phyloP scores from a whole-genome alignment of 1,140 invertebrate species.

The Musca vetustissima region DNA sequence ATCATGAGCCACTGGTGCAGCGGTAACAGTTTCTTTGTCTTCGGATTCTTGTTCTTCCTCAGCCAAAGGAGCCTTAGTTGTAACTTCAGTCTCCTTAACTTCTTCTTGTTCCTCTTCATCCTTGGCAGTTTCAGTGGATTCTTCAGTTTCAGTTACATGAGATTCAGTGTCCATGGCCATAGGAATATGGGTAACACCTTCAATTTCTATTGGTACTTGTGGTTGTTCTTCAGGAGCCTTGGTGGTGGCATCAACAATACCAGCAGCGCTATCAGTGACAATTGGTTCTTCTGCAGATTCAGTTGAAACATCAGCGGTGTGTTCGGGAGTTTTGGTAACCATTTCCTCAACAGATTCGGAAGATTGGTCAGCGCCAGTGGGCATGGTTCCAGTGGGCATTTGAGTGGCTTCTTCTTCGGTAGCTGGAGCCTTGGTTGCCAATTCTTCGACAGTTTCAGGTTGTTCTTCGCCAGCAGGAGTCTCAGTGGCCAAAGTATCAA shows the following conservation, averaged over 20 bases:
- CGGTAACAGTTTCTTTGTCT: too few relatives aligned
- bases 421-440: slow-evolving; percentile 13
- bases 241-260: neutral
- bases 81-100: slow-evolving; percentile 15
- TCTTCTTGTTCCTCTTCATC: slow-evolving; percentile 25
- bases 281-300: neutral
- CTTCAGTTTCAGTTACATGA: neutral
- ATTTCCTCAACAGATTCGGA: slow-evolving; percentile 21
- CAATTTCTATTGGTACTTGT: neutral
- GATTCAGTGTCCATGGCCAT: neutral
- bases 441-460: neutral
- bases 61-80: slow-evolving; percentile 4
- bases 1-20: slow-evolving; percentile 14
- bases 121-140: neutral
- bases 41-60: slow-evolving; percentile 26
- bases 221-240: neutral
- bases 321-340: neutral
- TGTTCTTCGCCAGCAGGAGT: slow-evolving; percentile 19
- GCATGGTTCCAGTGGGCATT: slow-evolving; percentile 27
- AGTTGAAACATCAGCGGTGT: too few relatives aligned
- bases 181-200: too few relatives aligned
- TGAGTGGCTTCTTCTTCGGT: slow-evolving; percentile 28
- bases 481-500: neutral
- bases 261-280: neutral
- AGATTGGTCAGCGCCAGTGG: slow-evolving; percentile 26